phyloP scores from a whole-genome alignment of 2,797 vertebrate species.

The Karalla daura region DNA sequence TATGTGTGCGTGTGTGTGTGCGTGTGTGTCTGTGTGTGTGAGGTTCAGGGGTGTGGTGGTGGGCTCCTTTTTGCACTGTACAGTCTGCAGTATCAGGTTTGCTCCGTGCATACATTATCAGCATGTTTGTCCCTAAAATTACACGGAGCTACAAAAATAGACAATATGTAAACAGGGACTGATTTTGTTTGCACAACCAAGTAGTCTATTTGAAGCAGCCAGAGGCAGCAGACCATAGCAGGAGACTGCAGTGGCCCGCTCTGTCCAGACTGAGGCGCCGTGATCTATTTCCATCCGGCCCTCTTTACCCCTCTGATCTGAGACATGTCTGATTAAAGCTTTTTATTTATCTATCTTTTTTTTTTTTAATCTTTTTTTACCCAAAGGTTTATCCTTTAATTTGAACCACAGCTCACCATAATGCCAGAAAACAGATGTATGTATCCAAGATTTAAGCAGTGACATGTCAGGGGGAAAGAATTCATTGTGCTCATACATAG shows the following conservation, averaged over 20 bases:
- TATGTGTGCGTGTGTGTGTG: conserved; percentile 9
- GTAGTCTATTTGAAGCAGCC: conserved; percentile 73
- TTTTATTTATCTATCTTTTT: too few relatives aligned
- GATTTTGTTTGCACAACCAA: conserved; percentile 73
- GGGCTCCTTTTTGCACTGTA: conserved; percentile 33
- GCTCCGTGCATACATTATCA: conserved; percentile 60
- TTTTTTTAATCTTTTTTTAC: conserved; percentile 8
- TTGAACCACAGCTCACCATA: not conserved
- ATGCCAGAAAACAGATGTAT: not conserved
- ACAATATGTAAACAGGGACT: conserved; percentile 69
- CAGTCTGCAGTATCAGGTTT: conserved; percentile 62
- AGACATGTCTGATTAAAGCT: conserved; percentile 17
- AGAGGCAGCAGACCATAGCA: conserved; percentile 60
- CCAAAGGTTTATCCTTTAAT: conserved; percentile 5
- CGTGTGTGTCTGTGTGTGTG: conserved; percentile 1
- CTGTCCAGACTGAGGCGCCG: conserved; percentile 49
- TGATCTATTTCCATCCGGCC: conserved; percentile 45
- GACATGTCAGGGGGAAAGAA: not conserved
- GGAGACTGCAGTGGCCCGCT: conserved; percentile 45
- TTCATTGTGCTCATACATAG: not conserved
- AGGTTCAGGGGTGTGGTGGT: conserved; percentile 9
- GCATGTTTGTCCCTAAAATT: conserved; percentile 77
- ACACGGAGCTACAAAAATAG: conserved; percentile 71
- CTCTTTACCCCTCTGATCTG: conserved; percentile 11
- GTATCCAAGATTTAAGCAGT: not conserved